Base-by-base conservation (phyloP, 1,140 invertebrate genomes). In the Solenopsis fugax region DNA sequence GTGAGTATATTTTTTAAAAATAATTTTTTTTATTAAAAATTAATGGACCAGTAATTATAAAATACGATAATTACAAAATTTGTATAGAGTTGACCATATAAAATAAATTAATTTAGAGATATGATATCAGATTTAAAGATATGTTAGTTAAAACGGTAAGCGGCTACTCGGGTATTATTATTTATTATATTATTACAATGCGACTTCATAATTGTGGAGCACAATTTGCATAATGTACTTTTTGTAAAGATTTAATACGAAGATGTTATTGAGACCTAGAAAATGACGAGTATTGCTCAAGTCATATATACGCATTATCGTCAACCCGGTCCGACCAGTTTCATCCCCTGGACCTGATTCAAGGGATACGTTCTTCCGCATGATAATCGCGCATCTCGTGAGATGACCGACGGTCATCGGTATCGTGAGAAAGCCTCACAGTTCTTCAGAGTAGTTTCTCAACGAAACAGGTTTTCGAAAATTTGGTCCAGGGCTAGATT, bases 361-460 rank as follows among this genome's bases (percentile, higher is more conserved):
- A 58, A 87, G 86, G 86, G 50, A 77, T 84, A 82, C 29, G 86
- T 58, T 86, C 48, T 86, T 87, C 69, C 52, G 69, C 72, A 62
- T 86, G 67, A 85, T 85, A 67, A 54, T 88, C 85, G 64, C 76
- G 41, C 58, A 88, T 88, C 72, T 92, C 87, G 58, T 29, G 89
- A 93, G 93, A 94, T 94, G 91, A 93, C 94, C 92, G 91, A 76
- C 91, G 93, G 92, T 92, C 92, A 93, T 73, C 41, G 87, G 86
- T 88, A 90, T 87, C 93, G 93, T 94, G 93, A 94, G 94, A 94
- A 94, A 92, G 73, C 60, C 29, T 48, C 73, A 84, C 85, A 93
- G 90, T 93, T 91, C 29, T 92, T 18, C 41, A 93, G 80, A 54
- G 37, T 65, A 72, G 78, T 72, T 72, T 88, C 84, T 58, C 72